These are phyloP conservation scores for Pollenia amentaria DNA, from an alignment of 2,888 invertebrate genomes.

Conservation along the genomic window DNA sequence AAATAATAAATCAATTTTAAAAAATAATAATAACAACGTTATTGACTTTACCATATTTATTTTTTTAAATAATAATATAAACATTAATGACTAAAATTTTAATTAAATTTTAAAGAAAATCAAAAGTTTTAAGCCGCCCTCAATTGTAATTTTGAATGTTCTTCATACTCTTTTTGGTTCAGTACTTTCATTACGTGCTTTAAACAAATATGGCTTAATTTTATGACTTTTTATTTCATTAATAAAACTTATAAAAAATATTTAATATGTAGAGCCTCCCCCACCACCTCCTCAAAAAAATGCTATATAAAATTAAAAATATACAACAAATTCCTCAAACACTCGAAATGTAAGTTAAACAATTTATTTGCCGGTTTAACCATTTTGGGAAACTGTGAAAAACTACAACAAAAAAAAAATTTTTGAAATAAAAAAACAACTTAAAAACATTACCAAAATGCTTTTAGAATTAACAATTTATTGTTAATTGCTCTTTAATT, in stretches of 20 bases:
- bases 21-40: not conserved
- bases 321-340: constrained; percentile 17
- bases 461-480: constrained; percentile 59
- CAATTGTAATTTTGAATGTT: constrained; percentile 28
- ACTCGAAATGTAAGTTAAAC: not conserved
- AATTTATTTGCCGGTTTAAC: constrained; percentile 9
- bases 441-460: constrained; percentile 17
- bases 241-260: not conserved
- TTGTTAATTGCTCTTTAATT: constrained; percentile 71
- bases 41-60: constrained; percentile 21
- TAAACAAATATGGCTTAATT: constrained; percentile 54
- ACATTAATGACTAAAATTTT: constrained; percentile 24
- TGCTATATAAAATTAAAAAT: constrained; percentile 6
- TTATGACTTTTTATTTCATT: constrained; percentile 24
- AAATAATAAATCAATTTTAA: not conserved
- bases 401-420: not conserved
- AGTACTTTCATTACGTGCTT: constrained; percentile 59
- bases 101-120: constrained; percentile 35
- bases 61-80: not conserved
- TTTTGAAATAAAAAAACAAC: not conserved
- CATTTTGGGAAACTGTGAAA: constrained; percentile 51
- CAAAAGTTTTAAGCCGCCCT: constrained; percentile 59
- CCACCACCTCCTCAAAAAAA: not conserved
- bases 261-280: constrained; percentile 29
- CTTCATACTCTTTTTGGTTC: constrained; percentile 2